Base-by-base conservation (phyloP, 2,888 invertebrate genomes). In the Amphipyra tragopoginis region DNA sequence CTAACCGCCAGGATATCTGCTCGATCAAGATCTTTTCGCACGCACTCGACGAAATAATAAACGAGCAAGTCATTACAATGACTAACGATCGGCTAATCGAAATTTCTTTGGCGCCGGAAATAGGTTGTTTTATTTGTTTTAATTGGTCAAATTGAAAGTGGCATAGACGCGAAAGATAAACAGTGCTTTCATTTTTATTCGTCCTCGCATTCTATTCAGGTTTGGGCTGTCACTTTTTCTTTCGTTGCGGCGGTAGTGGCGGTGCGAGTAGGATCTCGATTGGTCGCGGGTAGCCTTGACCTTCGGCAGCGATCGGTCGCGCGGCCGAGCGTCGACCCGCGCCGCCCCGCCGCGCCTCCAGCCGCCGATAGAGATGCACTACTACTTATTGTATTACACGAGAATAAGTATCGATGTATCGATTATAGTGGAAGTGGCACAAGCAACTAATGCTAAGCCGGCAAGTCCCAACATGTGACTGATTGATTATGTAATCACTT, bases 201-300 rank as follows among this genome's bases (percentile, higher is more conserved):
- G 94, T 93, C 93, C 93, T 91, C 90, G 89, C 87, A 88, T 90
- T 91, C 92, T 92, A 91, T 92, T 93, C 93, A 90, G 92, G 93
- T 93, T 93, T 90, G 90, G 93, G 88, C 89, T 89, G 93, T 93
- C 93, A 94, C 94, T 94, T 94, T 94, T 94, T 94, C 90, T 94
- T 94, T 94, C 94, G 90, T 91, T 91, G 85, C 83, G 80, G 80
- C 80, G 79, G 83, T 81, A 79, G 81, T 76, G 77, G 76, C 72
- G 80, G 72, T 75, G 21, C 79, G 81, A 77, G 85, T 85, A 85
- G 88, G 88, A 88, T 88, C 87, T 84, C 88, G 87, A 86, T 86
- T 83, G 88, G 85, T 77, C 78, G 82, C 84, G 84, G 83, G 68
- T 86, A 91, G 91, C 93, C 93, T 94, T 94, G 94, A 94, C 93